Conservation (phyloP, 2,888 invertebrate species). For the Mythimna pallens region DNA sequence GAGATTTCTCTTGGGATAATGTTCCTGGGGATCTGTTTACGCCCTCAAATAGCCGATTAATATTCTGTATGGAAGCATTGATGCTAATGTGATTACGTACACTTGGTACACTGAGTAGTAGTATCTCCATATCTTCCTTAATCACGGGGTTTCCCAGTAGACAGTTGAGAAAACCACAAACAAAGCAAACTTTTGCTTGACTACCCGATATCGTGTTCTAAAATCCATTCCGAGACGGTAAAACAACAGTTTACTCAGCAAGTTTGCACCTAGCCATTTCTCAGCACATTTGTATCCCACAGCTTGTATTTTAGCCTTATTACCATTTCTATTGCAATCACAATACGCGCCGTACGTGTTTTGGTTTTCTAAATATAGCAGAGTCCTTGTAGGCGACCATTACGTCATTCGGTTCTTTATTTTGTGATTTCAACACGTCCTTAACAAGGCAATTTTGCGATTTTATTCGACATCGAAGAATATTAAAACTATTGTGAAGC, state of each 20-base stretch:
- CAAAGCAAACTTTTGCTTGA: conserved; percentile 25
- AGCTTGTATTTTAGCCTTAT: conserved; percentile 54
- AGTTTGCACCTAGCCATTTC: conserved; percentile 48
- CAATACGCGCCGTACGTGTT: conserved; percentile 58
- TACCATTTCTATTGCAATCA: conserved; percentile 60
- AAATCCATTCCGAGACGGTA: conserved; percentile 28
- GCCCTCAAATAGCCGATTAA: conserved; percentile 4
- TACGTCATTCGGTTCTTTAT: conserved; percentile 54
- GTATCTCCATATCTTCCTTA: conserved; percentile 42
- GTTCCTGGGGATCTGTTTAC: conserved; percentile 9
- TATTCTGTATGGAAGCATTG: conserved; percentile 8
- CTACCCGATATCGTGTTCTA: conserved; percentile 9
- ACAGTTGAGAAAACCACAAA: conserved; percentile 29
- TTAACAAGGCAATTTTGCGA: conserved; percentile 19
- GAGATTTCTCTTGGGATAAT: no score
- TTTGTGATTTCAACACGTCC: conserved; percentile 39
- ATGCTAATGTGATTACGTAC: conserved; percentile 7
- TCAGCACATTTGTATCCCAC: conserved; percentile 42
- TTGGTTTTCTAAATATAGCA: conserved; percentile 45
- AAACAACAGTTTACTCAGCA: conserved; percentile 44
- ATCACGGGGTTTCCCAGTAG: conserved; percentile 33
- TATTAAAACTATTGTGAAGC: conserved; percentile 10
- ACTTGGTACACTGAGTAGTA: background rate
- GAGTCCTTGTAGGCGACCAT: conserved; percentile 48
- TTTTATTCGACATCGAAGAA: conserved; percentile 15